Evolutionary conservation across 2,113 vertebrate species (phyloP).

Genomic region (Poeciliopsis retropinna): DNA sequence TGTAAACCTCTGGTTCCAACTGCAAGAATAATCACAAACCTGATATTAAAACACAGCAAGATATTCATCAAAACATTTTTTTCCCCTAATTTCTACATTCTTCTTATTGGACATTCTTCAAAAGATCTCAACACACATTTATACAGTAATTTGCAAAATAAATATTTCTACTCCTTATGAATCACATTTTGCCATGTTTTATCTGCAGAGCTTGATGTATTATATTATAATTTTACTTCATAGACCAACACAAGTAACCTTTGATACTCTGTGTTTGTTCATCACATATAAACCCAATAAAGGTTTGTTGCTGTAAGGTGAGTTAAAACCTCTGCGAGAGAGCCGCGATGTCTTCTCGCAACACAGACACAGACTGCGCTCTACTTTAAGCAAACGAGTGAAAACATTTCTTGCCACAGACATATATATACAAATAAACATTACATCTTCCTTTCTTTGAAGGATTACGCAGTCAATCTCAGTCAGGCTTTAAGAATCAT

Average conservation of each 20-base stretch:
- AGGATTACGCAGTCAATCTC: constrained; percentile 18
- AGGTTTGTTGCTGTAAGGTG: neutral
- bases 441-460: neutral
- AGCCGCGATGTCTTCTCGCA: constrained; percentile 18
- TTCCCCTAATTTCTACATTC: constrained; percentile 55
- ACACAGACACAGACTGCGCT: constrained; percentile 38
- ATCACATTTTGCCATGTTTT: neutral
- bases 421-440: neutral
- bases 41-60: constrained; percentile 53
- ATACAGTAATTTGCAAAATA: neutral
- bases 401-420: constrained; percentile 4
- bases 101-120: constrained; percentile 34
- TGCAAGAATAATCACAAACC: constrained; percentile 26
- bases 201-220: neutral
- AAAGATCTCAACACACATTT: constrained; percentile 46
- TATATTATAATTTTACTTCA: neutral
- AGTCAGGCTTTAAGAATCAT: constrained; percentile 18
- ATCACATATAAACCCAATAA: neutral
- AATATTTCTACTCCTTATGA: neutral
- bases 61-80: constrained; percentile 42
- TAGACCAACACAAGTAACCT: neutral
- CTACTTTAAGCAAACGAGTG: constrained; percentile 26
- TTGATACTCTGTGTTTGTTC: neutral
- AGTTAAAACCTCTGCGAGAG: neutral
- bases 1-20: too few species aligned